Evolutionary conservation across 1,140 invertebrate species (phyloP), one percentile per base, ranked within the genome.

Genomic region (Acromyrmex echinatior): DNA sequence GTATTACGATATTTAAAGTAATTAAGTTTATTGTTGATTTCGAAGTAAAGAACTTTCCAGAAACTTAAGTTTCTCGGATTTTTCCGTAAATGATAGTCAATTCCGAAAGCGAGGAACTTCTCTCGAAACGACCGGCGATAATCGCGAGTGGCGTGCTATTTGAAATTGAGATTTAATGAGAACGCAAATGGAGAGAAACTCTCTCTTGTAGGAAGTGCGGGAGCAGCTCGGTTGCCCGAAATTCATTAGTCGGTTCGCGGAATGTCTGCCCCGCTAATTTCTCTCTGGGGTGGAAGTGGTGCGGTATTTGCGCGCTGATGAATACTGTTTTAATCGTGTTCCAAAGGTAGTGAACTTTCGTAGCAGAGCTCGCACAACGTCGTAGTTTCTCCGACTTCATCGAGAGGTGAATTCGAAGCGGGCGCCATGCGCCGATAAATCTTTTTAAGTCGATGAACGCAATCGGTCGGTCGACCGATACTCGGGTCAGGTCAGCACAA

Each of bases 241-340:
- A 65, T 71, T 84, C 86, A 82, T 74, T 87, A 85, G 71, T 53
- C 35, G 68, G 56, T 70, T 82, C 80, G 80, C 28, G 71, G 86
- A 74, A 86, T 86, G 81, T 60, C 86, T 76, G 77, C 53, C 60
- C 62, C 73, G 84, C 76, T 86, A 78, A 78, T 86, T 62, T 82
- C 80, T 58, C 80, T 62, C 35, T 45, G 28, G 25, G 7, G 56
- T 31, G n/a, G 62, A 81, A 71, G 56, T 25, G 80, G 56, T 49
- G 62, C 28, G 49, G 45, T 56, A 18, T 51, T 70, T 53, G 51
- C 70, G 71, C 51, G 58, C 60, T 66, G 53, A 68, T 77, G 81
- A 74, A 85, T 84, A 84, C 56, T 74, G 80, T 84, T 84, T 84
- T 84, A 84, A 84, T 84, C 70, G 70, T 74, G 80, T 87, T 73